phyloP scores from a whole-genome alignment of 2,113 vertebrate species.

The Hymenochirus boettgeri region DNA sequence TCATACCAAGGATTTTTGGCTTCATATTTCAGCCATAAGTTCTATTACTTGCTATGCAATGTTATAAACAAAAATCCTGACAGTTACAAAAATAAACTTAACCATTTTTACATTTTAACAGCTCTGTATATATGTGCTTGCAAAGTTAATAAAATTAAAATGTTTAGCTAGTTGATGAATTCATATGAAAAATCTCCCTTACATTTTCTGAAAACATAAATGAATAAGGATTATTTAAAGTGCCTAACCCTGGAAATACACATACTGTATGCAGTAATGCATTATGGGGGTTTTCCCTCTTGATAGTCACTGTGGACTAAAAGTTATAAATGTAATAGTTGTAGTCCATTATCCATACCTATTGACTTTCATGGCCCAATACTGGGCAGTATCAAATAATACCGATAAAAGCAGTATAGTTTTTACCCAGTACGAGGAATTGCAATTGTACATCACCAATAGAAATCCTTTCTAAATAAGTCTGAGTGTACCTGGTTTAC shows the following conservation, averaged over 20 bases:
- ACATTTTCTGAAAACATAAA: slow-evolving; percentile 27
- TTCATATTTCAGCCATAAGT: neutral
- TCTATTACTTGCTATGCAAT: neutral
- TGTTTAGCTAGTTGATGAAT: slow-evolving; percentile 31
- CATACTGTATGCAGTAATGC: slow-evolving; percentile 17
- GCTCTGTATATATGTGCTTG: neutral
- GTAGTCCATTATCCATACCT: no score
- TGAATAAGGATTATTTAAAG: slow-evolving; percentile 30
- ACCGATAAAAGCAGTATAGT: no score
- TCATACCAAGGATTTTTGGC: neutral
- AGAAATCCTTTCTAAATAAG: no score
- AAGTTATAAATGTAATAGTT: neutral
- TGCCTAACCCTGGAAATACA: slow-evolving; percentile 6
- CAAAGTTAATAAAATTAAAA: slow-evolving; percentile 12
- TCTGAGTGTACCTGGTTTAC: no score
- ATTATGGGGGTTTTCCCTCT: slow-evolving; percentile 19
- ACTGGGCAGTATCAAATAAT: no score
- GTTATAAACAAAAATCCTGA: slow-evolving; percentile 13
- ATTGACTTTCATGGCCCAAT: no score
- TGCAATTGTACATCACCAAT: no score
- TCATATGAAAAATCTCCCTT: slow-evolving; percentile 3
- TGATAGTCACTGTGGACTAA: neutral
- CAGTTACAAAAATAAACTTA: slow-evolving; percentile 17
- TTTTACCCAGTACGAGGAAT: no score
- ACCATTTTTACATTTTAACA: slow-evolving; percentile 11